These are phyloP conservation scores for Amphipoea lucens DNA, from an alignment of 2,888 invertebrate species.

Conservation along the genomic window DNA sequence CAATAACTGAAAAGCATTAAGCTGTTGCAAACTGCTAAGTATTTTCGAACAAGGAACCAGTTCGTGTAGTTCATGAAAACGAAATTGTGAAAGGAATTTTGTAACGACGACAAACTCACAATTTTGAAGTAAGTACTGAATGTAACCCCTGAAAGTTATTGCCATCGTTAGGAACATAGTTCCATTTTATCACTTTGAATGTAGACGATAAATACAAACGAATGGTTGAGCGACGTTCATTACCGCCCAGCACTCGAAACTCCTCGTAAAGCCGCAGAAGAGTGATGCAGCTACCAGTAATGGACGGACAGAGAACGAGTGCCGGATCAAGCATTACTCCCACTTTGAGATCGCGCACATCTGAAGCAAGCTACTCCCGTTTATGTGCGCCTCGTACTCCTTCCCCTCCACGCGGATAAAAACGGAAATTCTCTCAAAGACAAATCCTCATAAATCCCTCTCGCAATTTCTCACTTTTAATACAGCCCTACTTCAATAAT, in stretches of 20 bases:
- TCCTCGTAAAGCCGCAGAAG: slow-evolving; percentile 69
- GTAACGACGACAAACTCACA: slow-evolving; percentile 57
- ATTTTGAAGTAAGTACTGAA: slow-evolving; percentile 58
- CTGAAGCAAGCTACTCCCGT: slow-evolving; percentile 61
- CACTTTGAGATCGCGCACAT: slow-evolving; percentile 68
- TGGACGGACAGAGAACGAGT: slow-evolving; percentile 67
- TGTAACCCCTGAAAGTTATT: slow-evolving; percentile 58
- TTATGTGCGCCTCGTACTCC: slow-evolving; percentile 56
- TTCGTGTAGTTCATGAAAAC: slow-evolving; percentile 9
- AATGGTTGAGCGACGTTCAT: slow-evolving; percentile 69
- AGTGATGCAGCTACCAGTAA: slow-evolving; percentile 66
- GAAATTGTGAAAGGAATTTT: slow-evolving; percentile 56
- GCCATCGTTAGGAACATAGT: slow-evolving; percentile 63
- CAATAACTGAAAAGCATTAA: background rate
- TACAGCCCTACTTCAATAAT: slow-evolving; percentile 72
- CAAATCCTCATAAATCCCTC: slow-evolving; percentile 63
- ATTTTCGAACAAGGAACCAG: slow-evolving; percentile 27
- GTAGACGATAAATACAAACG: slow-evolving; percentile 66
- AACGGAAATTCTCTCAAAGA: slow-evolving; percentile 65
- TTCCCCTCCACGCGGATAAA: slow-evolving; percentile 50
- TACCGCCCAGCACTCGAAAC: slow-evolving; percentile 68
- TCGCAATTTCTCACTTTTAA: slow-evolving; percentile 66
- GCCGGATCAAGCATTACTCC: slow-evolving; percentile 72
- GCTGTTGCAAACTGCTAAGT: slow-evolving; percentile 24
- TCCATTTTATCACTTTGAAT: slow-evolving; percentile 65